Evolutionary conservation across 53 echinoderm and acorn worm species (phyloP), one percentile per base, ranked within the genome.

Genomic region (Henricia sp.): DNA sequence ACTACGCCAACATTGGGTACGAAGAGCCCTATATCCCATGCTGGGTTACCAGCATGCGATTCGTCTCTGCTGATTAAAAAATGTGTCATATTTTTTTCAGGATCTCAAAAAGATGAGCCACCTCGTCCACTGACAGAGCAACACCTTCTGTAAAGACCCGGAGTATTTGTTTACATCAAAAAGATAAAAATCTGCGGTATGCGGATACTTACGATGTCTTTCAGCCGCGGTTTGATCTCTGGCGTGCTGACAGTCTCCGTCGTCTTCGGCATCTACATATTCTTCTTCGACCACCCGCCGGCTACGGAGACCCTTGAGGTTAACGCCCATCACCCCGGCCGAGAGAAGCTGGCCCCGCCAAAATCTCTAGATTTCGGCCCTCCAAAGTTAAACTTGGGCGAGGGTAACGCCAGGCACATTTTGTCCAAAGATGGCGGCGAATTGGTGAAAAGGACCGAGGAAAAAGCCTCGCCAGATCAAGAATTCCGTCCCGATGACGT

Each of bases 241-340:
- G 77, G 92, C 19, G 24, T 90, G 43, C 67, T 82, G 65, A 83
- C 82, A 23, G 37, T 90, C n/a, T 66, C 88, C 3, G 33, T 89
- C 9, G 51, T 86, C 38, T 66, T 86, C 8, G 97, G 94, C 12
- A 50, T 92, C 16, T 97, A 97, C 60, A 14, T 97, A 9, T 60
- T 39, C 16, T 94, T 89, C 71, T 97, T 97, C 70, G 90, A 97
- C 72, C 97, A 90, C 38, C 91, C 94, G 41, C 85, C 93, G 11
- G 88, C 92, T 0, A 54, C 52, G 9, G 85, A 94, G 4, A 94
- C 91, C 0, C 88, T 97, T 0, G 56, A 48, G 13, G 88, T 86
- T 6, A 97, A 97, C 62, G 85, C 88, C 33, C 72, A 85, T 12
- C 32, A 50, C 21, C 46, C 26, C 12, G 38, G 37, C 14, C 41